Evolutionary conservation across 2,113 vertebrate species (phyloP), one percentile per base, ranked within the genome.

Genomic region (Vireo altiloquus): DNA sequence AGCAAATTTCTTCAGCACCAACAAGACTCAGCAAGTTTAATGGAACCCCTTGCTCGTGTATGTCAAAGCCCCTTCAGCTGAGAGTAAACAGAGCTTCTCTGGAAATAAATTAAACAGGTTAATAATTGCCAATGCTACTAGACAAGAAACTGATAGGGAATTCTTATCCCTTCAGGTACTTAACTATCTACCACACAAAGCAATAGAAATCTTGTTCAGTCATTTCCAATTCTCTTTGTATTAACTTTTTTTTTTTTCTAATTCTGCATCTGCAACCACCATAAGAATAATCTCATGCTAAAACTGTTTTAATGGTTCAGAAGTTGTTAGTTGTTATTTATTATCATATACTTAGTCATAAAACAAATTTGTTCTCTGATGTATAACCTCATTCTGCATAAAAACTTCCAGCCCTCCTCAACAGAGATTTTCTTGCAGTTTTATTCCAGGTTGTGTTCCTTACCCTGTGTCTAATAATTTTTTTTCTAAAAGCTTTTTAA

Each of bases 91-190:
- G 28, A 80, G 13, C 21, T 71, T 75, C 64, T 85, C 70, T 81
- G 46, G 40, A 87, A 95, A 93, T 68, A 69, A 92, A 82, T 87
- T 68, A 59, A 87, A 79, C 65, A 68, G 82, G 87, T 92, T 90
- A 93, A 69, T 92, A 68, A 92, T 68, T 94, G 72, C 17, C 37
- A 3, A 2, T 57, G 37, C 22, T 81, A 52, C 70, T 81, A 91
- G 49, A 61, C 49, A 89, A 82, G 61, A 76, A 89, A 72, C 39
- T 39, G 82, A 77, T 39, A 89, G 33, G 17, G 21, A 87, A 57
- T n/a, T 37, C 40, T 92, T 82, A 68, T 46, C 37, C 18, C 21
- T 70, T 86, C 53, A 59, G 35, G 90, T 69, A 72, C 47, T 85
- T 82, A 61, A 21, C 64, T 64, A 10, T 59, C 44, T 78, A 46